These are phyloP conservation scores for Melanotaenia trifasciata DNA, from an alignment of 2,797 vertebrate species.

Conservation along the genomic window DNA sequence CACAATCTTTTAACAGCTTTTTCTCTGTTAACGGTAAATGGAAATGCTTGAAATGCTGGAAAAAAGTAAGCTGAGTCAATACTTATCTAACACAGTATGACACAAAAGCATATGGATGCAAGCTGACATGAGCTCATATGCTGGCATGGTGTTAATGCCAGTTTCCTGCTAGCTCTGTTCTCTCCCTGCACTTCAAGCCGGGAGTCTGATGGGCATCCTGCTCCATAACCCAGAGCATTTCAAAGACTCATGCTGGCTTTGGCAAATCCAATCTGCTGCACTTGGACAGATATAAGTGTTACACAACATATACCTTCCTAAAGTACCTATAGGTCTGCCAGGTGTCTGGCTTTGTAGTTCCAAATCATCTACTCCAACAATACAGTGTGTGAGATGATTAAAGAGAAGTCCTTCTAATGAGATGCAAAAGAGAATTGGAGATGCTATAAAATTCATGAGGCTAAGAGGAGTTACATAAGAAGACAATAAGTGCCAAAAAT, in stretches of 20 bases:
- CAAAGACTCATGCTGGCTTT: slow-evolving; percentile 31
- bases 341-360: background rate
- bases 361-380: slow-evolving; percentile 14
- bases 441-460: background rate
- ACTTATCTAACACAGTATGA: slow-evolving; percentile 28
- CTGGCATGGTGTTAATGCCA: slow-evolving; percentile 20
- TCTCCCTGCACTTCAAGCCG: slow-evolving; percentile 12
- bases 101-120: slow-evolving; percentile 14
- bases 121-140: slow-evolving; percentile 13
- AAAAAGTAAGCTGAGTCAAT: slow-evolving; percentile 22
- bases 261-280: slow-evolving; percentile 16
- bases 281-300: slow-evolving; percentile 24
- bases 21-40: slow-evolving; percentile 7
- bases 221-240: slow-evolving; percentile 20
- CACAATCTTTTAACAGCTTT: slow-evolving; percentile 3
- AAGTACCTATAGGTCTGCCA: slow-evolving; percentile 5
- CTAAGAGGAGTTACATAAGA: slow-evolving; percentile 9
- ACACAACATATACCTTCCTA: slow-evolving; percentile 9
- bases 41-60: slow-evolving; percentile 15
- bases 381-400: background rate
- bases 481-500: background rate
- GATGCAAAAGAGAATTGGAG: background rate
- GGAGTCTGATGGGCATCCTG: slow-evolving; percentile 20
- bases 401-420: background rate
- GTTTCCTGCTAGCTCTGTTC: slow-evolving; percentile 7